A percentile compares a stretch with the other conserved stretches of the same genome.
These are phyloP conservation scores for Drosophila limbata DNA, from an alignment of 2,888 invertebrate species.

Conservation along the genomic window DNA sequence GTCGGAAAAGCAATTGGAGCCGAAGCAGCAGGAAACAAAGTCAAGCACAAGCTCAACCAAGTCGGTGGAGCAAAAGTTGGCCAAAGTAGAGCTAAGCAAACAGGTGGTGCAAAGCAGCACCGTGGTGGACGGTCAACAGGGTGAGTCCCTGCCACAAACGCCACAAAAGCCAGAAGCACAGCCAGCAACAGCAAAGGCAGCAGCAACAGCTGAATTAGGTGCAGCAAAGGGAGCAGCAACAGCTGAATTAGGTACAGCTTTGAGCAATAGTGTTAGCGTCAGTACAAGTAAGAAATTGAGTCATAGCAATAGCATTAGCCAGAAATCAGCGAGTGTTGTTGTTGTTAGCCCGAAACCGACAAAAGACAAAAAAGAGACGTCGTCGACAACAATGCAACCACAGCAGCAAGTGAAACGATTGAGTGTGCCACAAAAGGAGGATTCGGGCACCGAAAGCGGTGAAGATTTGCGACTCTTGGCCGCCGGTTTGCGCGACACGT, in stretches of 20 bases:
- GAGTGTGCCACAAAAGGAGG: conserved; percentile 86
- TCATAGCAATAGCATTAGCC: conserved; percentile 45
- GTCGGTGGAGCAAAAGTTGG: conserved; percentile 59
- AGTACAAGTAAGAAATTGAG: conserved; percentile 7
- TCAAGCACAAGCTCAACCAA: conserved; percentile 40
- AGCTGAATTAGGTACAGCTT: conserved; percentile 45
- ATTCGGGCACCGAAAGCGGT: conserved; percentile 90
- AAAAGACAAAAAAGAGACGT: conserved; percentile 61
- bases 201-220: conserved; percentile 36
- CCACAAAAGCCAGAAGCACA: conserved; percentile 24
- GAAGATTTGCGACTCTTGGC: conserved; percentile 88
- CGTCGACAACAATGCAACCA: conserved; percentile 8
- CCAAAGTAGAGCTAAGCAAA: conserved; percentile 61
- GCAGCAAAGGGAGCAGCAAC: conserved; percentile 20
- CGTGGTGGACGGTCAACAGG: conserved; percentile 85
- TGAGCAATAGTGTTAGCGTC: conserved; percentile 46
- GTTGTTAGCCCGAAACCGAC: conserved; percentile 46
- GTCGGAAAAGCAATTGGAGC: conserved; percentile 8
- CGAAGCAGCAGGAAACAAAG: conserved; percentile 21
- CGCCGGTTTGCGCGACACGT: conserved; percentile 86
- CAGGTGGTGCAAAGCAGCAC: conserved; percentile 32
- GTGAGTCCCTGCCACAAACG: conserved; percentile 90
- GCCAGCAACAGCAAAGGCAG: conserved; percentile 27
- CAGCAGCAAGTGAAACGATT: conserved; percentile 68
- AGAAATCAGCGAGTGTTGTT: conserved; percentile 15